These are phyloP conservation scores for Dermolepida albohirtum DNA, from an alignment of 2,888 invertebrate genomes.

Conservation along the genomic window DNA sequence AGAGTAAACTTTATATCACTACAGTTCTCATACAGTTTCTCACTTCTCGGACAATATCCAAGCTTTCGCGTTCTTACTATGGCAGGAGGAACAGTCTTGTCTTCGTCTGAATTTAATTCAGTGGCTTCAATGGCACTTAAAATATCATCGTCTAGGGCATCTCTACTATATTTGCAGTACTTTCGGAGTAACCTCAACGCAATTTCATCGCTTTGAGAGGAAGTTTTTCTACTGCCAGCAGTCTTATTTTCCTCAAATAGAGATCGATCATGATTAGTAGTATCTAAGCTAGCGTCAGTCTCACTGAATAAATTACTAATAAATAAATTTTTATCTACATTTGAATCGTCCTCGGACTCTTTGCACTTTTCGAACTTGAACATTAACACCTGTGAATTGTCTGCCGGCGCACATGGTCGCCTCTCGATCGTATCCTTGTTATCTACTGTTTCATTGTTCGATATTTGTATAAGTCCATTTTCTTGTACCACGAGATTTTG, in stretches of 20 bases:
- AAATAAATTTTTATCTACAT: constrained; percentile 60
- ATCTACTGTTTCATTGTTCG: constrained; percentile 49
- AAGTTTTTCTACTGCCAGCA: constrained; percentile 51
- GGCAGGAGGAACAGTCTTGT: constrained; percentile 37
- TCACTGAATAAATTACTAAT: constrained; percentile 63
- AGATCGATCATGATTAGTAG: constrained; percentile 41
- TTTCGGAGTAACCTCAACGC: constrained; percentile 63
- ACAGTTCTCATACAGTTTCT: constrained; percentile 63
- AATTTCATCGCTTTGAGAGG: constrained; percentile 63
- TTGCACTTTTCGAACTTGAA: constrained; percentile 46
- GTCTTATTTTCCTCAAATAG: constrained; percentile 30
- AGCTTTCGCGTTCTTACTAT: constrained; percentile 54
- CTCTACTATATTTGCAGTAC: constrained; percentile 64
- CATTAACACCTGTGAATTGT: constrained; percentile 48
- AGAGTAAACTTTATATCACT: constrained; percentile 54
- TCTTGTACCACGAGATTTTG: constrained; percentile 52
- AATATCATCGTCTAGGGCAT: constrained; percentile 61
- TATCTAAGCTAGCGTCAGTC: constrained; percentile 52
- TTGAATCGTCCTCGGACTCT: constrained; percentile 41
- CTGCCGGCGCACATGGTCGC: constrained; percentile 1
- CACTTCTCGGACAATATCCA: constrained; percentile 60
- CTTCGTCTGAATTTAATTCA: constrained; percentile 41
- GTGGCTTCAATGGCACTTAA: constrained; percentile 61
- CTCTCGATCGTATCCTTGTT: constrained; percentile 31
- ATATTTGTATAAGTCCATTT: constrained; percentile 49